These are phyloP conservation scores for Leptothorax acervorum DNA, from an alignment of 2,888 invertebrate genomes.

Conservation along the genomic window DNA sequence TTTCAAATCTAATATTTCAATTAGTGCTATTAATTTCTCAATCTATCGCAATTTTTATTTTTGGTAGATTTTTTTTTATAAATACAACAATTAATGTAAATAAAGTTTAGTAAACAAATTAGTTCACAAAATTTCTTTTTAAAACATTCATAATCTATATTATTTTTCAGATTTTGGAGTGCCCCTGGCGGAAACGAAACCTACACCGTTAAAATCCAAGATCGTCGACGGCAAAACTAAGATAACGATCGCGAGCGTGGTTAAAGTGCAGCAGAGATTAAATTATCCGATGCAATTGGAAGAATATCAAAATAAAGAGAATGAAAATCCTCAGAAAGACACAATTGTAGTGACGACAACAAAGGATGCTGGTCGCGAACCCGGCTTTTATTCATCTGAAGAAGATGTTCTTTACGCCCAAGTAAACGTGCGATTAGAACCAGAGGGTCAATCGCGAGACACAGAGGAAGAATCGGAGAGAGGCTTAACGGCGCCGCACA, in stretches of 20 bases:
- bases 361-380: constrained; percentile 69
- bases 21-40: neutral
- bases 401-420: constrained; percentile 83
- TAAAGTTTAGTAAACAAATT: neutral
- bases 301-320: constrained; percentile 90
- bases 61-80: neutral
- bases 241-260: constrained; percentile 79
- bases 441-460: constrained; percentile 83
- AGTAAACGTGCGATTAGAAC: constrained; percentile 80
- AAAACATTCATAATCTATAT: neutral
- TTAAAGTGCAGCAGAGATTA: constrained; percentile 69
- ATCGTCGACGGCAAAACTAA: constrained; percentile 79
- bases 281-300: constrained; percentile 86
- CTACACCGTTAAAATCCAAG: constrained; percentile 77
- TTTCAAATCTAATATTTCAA: neutral
- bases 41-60: neutral
- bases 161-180: constrained; percentile 83
- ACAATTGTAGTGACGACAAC: constrained; percentile 50
- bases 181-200: constrained; percentile 79
- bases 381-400: constrained; percentile 78
- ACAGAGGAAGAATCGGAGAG: constrained; percentile 83
- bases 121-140: neutral
- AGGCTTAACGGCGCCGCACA: constrained; percentile 65
- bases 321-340: constrained; percentile 88
- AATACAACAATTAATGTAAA: neutral